A percentile compares a stretch with the other conserved stretches of the same genome.
Evolutionary conservation across 2,888 invertebrate species (phyloP).

Genomic region (Empis livida): DNA sequence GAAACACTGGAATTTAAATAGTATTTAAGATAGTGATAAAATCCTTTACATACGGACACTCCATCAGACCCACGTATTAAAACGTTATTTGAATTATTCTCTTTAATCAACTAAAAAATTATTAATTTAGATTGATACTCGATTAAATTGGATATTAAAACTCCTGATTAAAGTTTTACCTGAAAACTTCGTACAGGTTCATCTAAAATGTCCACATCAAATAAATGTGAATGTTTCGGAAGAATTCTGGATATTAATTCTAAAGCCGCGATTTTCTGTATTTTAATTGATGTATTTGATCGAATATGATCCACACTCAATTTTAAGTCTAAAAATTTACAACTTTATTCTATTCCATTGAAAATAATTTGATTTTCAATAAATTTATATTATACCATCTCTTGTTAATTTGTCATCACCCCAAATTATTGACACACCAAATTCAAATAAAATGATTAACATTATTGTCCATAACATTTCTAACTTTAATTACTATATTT

Average conservation of each 20-base stretch:
- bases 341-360: no score
- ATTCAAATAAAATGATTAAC: no score
- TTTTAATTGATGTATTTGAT: constrained; percentile 3
- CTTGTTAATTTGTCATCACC: no score
- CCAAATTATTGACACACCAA: no score
- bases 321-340: no score
- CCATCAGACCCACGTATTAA: constrained; percentile 43
- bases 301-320: background rate
- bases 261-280: constrained; percentile 17
- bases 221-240: constrained; percentile 14
- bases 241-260: constrained; percentile 19
- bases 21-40: constrained; percentile 76
- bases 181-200: background rate
- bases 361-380: no score
- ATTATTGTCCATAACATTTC: no score
- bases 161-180: no score
- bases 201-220: constrained; percentile 15
- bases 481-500: no score
- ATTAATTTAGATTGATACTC: no score
- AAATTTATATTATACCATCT: no score
- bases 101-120: constrained; percentile 9
- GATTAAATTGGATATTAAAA: no score
- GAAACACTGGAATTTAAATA: constrained; percentile 69
- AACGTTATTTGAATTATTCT: constrained; percentile 3
- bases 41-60: constrained; percentile 71